These are phyloP conservation scores for Pluvialis apricaria DNA, from an alignment of 2,113 vertebrate species.

Conservation along the genomic window DNA sequence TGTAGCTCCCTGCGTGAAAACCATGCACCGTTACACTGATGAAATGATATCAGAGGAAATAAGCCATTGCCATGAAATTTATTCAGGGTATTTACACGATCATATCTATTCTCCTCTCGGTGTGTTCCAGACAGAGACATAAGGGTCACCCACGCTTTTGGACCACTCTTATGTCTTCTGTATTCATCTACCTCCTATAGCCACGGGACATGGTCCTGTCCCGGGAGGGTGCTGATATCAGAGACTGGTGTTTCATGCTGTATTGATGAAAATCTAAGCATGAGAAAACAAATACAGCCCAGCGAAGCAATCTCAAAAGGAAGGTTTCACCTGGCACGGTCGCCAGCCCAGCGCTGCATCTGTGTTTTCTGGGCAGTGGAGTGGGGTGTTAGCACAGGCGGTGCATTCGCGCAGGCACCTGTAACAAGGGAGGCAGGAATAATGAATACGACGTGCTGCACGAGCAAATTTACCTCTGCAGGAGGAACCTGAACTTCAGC, in stretches of 20 bases:
- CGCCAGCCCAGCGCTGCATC: not conserved
- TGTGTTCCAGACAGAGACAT: not conserved
- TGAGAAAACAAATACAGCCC: not conserved
- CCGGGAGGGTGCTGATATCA: not conserved
- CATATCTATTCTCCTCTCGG: not conserved
- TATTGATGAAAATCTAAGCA: not conserved
- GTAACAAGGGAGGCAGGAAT: not conserved
- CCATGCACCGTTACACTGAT: not conserved
- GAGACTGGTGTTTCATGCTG: not conserved
- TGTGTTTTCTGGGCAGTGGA: accelerated
- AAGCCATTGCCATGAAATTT: not conserved
- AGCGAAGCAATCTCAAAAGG: not conserved
- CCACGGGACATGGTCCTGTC: not conserved
- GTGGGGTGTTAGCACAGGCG: accelerated
- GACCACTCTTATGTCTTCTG: not conserved
- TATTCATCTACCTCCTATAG: accelerated
- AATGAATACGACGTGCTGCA: not conserved
- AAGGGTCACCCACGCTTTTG: not conserved
- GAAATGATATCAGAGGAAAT: not conserved
- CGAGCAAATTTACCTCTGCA: not conserved
- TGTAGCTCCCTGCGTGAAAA: not conserved
- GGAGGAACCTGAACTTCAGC: not conserved
- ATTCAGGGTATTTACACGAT: not conserved
- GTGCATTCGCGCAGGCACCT: not conserved
- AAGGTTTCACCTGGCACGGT: not conserved